Base-by-base conservation (phyloP, 2,797 vertebrate genomes). In the Staurois parvus region DNA sequence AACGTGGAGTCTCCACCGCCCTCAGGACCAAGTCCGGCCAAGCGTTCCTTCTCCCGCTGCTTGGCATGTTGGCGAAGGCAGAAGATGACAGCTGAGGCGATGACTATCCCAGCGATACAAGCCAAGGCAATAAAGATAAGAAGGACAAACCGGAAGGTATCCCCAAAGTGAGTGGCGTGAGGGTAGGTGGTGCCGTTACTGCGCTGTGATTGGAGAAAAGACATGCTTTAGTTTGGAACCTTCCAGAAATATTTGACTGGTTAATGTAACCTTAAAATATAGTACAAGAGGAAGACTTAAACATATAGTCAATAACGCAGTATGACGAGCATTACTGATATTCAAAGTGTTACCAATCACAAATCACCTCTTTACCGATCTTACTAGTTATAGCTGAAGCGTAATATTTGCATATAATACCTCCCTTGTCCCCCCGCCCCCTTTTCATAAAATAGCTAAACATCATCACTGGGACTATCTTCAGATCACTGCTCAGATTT, bases 41-140 rank as follows among this genome's bases (percentile, higher is more conserved):
- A 93, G 76, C 96, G 97, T 84, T 97, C 97, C 89, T 96, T 97
- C 88, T 97, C 96, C 48, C 96, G 91, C 87, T 97, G 97, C 69
- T 94, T 95, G 9, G 94, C 91, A 1, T 97, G 96, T 88, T 97
- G 98, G 83, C 95, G 93, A 85, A 99, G 89, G 91, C 97, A 98
- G 91, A 97, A 94, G 5, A 96, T 94, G 0, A 92, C 92, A 0
- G 91, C 89, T 0, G 96, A 95, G 0, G 96, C 93, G 52, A 99
- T 95, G 77, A 97, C 92, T 3, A 98, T 85, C 9, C 96, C 97
- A 0, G 97, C 96, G 6, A 98, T 93, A 0, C 97, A 97, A 28
- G 96, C 98, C 94, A 99, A 96, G 0, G 94, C 93, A 73, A 99
- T 96, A 89, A 99, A 94, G 67, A 96, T 95, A 85, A 99, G 95